Conservation (phyloP, 1,140 invertebrate species). For the Drosophila albomicans region DNA sequence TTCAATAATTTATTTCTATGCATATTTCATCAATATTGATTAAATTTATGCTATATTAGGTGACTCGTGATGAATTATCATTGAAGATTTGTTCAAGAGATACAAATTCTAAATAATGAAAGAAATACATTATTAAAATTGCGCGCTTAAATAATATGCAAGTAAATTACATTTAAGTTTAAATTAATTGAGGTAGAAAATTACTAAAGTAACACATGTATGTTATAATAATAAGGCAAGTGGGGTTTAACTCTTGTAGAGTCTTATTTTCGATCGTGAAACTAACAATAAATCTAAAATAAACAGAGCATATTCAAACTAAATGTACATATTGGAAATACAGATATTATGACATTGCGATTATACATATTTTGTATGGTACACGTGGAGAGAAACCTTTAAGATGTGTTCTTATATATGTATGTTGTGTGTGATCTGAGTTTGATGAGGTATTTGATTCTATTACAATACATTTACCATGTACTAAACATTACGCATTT, state of each 20-base stretch:
- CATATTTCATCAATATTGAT: constrained; percentile 40
- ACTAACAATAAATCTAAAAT: constrained; percentile 65
- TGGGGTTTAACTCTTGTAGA: constrained; percentile 73
- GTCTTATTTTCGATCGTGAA: constrained; percentile 63
- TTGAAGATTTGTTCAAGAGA: constrained; percentile 29
- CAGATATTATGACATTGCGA: constrained; percentile 12
- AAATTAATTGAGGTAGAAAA: constrained; percentile 81
- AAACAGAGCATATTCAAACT: constrained; percentile 42
- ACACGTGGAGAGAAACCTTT: constrained; percentile 38
- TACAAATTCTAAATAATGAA: constrained; percentile 25
- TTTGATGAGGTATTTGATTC: constrained; percentile 74
- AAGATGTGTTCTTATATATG: constrained; percentile 9
- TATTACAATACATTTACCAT: constrained; percentile 49
- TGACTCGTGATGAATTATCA: constrained; percentile 49
- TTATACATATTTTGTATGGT: constrained; percentile 8
- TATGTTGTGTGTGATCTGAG: constrained; percentile 42
- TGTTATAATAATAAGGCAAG: constrained; percentile 76
- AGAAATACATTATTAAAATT: constrained; percentile 45
- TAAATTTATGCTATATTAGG: constrained; percentile 49
- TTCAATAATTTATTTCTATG: constrained; percentile 46
- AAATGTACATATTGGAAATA: constrained; percentile 39
- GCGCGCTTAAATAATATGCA: constrained; percentile 70
- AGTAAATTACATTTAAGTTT: constrained; percentile 75
- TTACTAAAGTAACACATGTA: constrained; percentile 81
- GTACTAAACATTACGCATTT: constrained; percentile 20